Conservation (phyloP, 2,797 vertebrate genomes). For the Gambusia yucatana region DNA sequence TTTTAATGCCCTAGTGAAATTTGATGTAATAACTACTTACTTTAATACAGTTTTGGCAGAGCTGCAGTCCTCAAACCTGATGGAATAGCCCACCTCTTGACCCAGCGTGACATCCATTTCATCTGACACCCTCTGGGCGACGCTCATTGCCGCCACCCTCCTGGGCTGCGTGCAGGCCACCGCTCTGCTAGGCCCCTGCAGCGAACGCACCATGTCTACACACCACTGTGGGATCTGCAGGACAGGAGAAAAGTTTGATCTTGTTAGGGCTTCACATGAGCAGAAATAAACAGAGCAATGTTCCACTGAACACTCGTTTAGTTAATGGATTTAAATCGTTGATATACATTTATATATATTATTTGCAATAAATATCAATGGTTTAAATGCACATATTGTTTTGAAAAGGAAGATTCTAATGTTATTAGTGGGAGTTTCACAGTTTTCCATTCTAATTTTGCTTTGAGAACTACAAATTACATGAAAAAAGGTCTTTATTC, state of each 20-base stretch:
- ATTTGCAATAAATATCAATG: too few relatives aligned
- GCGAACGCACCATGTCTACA: slow-evolving; percentile 90
- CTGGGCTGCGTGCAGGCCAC: slow-evolving; percentile 96
- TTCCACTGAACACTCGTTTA: background rate
- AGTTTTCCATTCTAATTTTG: background rate
- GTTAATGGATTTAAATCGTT: background rate
- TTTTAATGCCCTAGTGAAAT: background rate
- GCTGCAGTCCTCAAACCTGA: slow-evolving; percentile 97
- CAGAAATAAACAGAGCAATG: background rate
- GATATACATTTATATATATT: too few relatives aligned
- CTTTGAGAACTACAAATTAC: background rate
- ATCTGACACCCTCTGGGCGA: slow-evolving; percentile 94
- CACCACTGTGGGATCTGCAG: slow-evolving; percentile 96
- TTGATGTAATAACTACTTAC: slow-evolving; percentile 82
- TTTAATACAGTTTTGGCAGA: slow-evolving; percentile 96
- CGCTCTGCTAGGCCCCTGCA: slow-evolving; percentile 89
- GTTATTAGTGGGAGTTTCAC: background rate
- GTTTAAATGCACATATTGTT: background rate
- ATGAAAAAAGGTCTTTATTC: background rate
- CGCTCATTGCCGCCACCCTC: slow-evolving; percentile 95
- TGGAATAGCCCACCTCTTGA: slow-evolving; percentile 97
- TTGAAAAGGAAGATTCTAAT: background rate
- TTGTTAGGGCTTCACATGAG: background rate
- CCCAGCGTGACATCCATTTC: slow-evolving; percentile 98
- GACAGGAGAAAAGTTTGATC: background rate